Conservation (phyloP, 2,113 vertebrate genomes). For the Mustela nigripes region DNA sequence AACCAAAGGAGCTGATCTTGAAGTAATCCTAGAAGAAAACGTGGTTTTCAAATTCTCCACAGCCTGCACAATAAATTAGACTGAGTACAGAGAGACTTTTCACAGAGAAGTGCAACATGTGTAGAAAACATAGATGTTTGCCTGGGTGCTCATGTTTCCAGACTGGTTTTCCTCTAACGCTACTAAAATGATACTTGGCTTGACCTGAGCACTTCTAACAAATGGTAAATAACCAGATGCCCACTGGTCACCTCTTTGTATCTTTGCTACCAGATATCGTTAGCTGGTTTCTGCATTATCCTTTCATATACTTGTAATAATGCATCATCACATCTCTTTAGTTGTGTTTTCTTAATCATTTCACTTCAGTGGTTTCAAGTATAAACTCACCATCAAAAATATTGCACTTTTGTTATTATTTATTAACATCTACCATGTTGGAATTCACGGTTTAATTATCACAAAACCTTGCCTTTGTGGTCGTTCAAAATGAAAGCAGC, state of each 20-base stretch:
- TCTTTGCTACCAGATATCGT: not conserved
- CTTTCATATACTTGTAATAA: not conserved
- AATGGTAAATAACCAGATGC: not conserved
- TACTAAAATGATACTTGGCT: slow-evolving; percentile 49
- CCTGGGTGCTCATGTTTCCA: slow-evolving; percentile 62
- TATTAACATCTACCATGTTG: slow-evolving; percentile 32
- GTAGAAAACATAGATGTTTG: slow-evolving; percentile 74
- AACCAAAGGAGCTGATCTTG: slow-evolving; percentile 79
- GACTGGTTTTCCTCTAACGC: slow-evolving; percentile 19
- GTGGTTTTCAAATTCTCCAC: slow-evolving; percentile 83
- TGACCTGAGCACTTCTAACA: not conserved
- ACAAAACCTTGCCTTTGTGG: not conserved
- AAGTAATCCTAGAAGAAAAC: slow-evolving; percentile 81
- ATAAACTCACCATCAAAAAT: slow-evolving; percentile 51
- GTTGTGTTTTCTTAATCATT: not conserved
- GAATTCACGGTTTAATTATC: slow-evolving; percentile 56
- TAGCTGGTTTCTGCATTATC: not conserved
- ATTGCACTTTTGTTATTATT: not conserved
- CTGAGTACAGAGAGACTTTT: slow-evolving; percentile 71
- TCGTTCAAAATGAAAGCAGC: slow-evolving; percentile 29
- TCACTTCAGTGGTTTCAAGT: slow-evolving; percentile 46
- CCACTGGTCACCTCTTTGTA: not conserved
- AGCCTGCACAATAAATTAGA: slow-evolving; percentile 82
- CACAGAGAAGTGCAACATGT: slow-evolving; percentile 71
- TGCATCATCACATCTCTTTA: slow-evolving; percentile 14